Evolutionary conservation across 2,888 invertebrate genomes (phyloP), one percentile per base, ranked within the genome.

Genomic region (Candidula unifasciata): DNA sequence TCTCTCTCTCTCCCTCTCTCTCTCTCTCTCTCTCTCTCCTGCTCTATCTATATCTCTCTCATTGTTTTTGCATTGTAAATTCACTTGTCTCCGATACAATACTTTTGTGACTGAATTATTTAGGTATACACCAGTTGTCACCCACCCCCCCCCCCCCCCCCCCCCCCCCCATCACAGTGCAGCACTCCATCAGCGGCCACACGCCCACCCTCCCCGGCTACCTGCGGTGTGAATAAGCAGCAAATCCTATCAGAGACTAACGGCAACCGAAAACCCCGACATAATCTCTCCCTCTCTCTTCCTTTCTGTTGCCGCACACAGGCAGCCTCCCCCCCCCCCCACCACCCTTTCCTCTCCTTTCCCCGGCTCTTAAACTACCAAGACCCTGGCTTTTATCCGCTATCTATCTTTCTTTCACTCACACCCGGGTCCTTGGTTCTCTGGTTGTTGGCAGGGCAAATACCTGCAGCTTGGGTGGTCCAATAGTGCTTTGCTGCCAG

Each of bases 391-490:
- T 44, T 27, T 27, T 66, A 33, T 24, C 69, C 66, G 30, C 21
- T 44, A 13, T 54, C 71, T 44, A 16, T 73, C 64, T 74, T 18
- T 64, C 73, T 30, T 18, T 64, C 74, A 27, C 73, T 30, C 73
- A 37, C 54, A 35, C 69, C 84, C 77, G n/a, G 30, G 35, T 44
- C 35, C 44, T 52, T 84, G 35, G 57, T 69, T 54, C 71, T 10
- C 54, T 54, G n/a, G 33, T 33, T 80, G 54, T 71, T 71, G 69
- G 71, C 80, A 80, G 66, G 54, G 68, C 80, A 80, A 80, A 80
- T 71, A 71, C 54, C 68, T 71, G 2, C 80, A 33, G 54, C 35
- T 27, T 80, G 80, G 71, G 80, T 80, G 80, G 80, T 71, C 80
- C 10, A 37, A 13, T 27, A 0, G 30, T 3, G 66, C 27, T 44